phyloP scores from a whole-genome alignment of 2,797 vertebrate genomes.

The Oreochromis mossambicus region DNA sequence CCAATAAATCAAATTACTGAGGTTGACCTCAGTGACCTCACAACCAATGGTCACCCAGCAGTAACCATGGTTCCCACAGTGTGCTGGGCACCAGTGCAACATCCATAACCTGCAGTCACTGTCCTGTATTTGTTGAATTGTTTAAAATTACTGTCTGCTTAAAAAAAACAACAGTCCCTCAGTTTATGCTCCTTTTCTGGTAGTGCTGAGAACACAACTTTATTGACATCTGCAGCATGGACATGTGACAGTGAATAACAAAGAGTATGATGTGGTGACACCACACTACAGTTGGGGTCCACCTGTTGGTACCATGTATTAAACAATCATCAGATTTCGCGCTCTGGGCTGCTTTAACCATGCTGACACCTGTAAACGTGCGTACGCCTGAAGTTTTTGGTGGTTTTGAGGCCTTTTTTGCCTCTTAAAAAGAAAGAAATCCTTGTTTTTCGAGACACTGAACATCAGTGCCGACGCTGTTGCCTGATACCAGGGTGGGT shows the following conservation, averaged over 20 bases:
- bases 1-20: neutral
- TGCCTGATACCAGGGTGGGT: neutral
- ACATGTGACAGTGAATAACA: neutral
- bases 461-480: neutral
- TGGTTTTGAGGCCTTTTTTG: neutral
- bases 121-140: neutral
- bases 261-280: neutral
- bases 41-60: neutral
- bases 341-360: neutral
- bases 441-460: neutral
- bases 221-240: neutral
- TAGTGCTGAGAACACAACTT: accelerated
- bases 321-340: neutral
- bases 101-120: neutral
- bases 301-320: neutral
- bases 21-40: neutral
- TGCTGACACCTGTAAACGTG: neutral
- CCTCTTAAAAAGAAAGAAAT: neutral
- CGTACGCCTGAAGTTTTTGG: neutral
- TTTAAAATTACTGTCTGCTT: neutral
- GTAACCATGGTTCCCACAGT: neutral
- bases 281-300: neutral
- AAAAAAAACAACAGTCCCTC: neutral
- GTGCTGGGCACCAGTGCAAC: neutral
- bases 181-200: neutral